Base-by-base conservation (phyloP, 2,888 invertebrate species). In the Tachina grossa region DNA sequence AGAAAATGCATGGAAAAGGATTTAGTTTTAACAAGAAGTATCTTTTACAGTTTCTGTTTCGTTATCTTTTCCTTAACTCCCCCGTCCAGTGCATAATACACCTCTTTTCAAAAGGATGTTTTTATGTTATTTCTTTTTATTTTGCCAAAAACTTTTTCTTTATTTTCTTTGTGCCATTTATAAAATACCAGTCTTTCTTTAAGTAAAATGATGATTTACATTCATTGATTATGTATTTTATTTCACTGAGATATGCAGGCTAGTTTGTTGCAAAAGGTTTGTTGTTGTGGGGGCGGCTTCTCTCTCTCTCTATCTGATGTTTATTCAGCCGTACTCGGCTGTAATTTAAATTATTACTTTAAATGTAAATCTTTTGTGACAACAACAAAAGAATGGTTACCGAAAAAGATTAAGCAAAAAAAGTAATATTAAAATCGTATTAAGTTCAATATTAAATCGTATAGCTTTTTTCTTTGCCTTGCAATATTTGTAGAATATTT, bases 281-380 rank as follows among this genome's bases (percentile, higher is more conserved):
- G 10, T n/a, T 41, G 16, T 31, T 31, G 31, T 5, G 6, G 59
- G 74, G 55, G 43, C 43, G 41, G 11, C 80, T 87, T 83, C 87
- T 83, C 47, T 69, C 87, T 87, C 84, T 79, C 45, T 51, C 88
- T 90, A 89, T 89, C 89, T 90, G 84, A 81, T 90, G 91, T 90
- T 90, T 90, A 88, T 89, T 90, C 90, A 90, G 90, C 87, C 90
- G 85, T 71, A 66, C 16, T 16, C 61, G 59, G 61, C 31, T 55
- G 65, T 76, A 76, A 71, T 79, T 85, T 76, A 83, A 80, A 76
- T 80, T 85, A 83, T 72, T 80, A 72, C 63, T 85, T 85, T 83
- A 72, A 66, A 83, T 85, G 85, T 68, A 85, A 85, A 85, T 80
- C 85, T 49, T 76, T 80, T 71, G 51, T 22, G 11, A 43, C 22